Evolutionary conservation across 1,140 invertebrate species (phyloP).

Genomic region (Lasioglossum albipes): DNA sequence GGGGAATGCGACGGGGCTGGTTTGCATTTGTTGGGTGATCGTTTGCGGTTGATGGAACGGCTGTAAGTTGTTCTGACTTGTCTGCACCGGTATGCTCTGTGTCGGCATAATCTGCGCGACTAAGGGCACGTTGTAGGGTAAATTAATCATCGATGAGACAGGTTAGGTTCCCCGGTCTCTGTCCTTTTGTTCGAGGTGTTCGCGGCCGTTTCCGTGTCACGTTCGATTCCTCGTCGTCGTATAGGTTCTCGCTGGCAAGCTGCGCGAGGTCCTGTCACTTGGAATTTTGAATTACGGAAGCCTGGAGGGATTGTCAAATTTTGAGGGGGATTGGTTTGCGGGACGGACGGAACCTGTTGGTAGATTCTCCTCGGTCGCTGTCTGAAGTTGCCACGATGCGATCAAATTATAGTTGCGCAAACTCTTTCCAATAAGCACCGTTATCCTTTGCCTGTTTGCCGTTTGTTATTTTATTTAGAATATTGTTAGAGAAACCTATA

Average conservation of each 20-base stretch:
- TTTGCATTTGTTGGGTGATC: conserved; percentile 59
- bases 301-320: conserved; percentile 39
- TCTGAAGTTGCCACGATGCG: conserved; percentile 48
- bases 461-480: no score
- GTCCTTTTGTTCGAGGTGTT: neutral
- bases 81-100: conserved; percentile 63
- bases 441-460: no score
- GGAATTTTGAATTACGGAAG: conserved; percentile 46
- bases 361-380: conserved; percentile 13
- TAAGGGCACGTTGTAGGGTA: conserved; percentile 45
- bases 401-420: conserved; percentile 6
- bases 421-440: neutral
- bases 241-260: neutral
- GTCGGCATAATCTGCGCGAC: conserved; percentile 53
- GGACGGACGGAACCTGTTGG: conserved; percentile 15
- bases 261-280: conserved; percentile 39
- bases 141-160: conserved; percentile 52
- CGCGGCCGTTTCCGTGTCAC: neutral
- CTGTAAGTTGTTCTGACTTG: conserved; percentile 66
- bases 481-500: no score
- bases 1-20: conserved; percentile 10
- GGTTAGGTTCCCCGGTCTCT: conserved; percentile 26
- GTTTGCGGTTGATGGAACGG: conserved; percentile 62
- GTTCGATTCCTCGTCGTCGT: neutral
- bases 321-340: conserved; percentile 33